phyloP scores from a whole-genome alignment of 2,888 invertebrate genomes.

The Amitus sp. region DNA sequence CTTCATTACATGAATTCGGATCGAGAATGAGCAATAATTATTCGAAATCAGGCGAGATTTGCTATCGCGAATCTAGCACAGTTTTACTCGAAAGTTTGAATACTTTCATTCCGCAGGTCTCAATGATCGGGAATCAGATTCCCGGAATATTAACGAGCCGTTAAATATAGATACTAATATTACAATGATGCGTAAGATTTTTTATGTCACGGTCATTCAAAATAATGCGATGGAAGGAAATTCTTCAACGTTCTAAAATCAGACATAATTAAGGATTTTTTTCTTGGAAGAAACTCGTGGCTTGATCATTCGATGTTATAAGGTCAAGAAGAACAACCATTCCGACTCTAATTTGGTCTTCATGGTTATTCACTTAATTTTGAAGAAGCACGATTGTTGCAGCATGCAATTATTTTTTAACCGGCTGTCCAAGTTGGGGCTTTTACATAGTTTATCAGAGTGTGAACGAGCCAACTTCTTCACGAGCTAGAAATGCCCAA shows the following conservation, averaged over 20 bases:
- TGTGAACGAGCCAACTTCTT: conserved; percentile 13
- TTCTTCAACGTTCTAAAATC: too few relatives aligned
- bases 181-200: too few relatives aligned
- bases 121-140: too few relatives aligned
- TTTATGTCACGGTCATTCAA: too few relatives aligned
- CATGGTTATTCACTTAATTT: background rate
- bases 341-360: too few relatives aligned
- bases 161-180: background rate
- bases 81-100: background rate
- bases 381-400: background rate
- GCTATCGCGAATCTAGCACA: background rate
- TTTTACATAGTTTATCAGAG: conserved; percentile 16
- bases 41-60: background rate
- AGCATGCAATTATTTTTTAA: background rate
- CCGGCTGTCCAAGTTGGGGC: too few relatives aligned
- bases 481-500: background rate
- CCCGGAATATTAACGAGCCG: background rate
- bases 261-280: too few relatives aligned
- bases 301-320: too few relatives aligned
- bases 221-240: too few relatives aligned
- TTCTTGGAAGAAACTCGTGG: too few relatives aligned
- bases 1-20: background rate
- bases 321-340: too few relatives aligned
- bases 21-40: background rate
- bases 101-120: background rate